Evolutionary conservation across 2,797 vertebrate genomes (phyloP), one percentile per base, ranked within the genome.

Genomic region (Cyclopterus lumpus): DNA sequence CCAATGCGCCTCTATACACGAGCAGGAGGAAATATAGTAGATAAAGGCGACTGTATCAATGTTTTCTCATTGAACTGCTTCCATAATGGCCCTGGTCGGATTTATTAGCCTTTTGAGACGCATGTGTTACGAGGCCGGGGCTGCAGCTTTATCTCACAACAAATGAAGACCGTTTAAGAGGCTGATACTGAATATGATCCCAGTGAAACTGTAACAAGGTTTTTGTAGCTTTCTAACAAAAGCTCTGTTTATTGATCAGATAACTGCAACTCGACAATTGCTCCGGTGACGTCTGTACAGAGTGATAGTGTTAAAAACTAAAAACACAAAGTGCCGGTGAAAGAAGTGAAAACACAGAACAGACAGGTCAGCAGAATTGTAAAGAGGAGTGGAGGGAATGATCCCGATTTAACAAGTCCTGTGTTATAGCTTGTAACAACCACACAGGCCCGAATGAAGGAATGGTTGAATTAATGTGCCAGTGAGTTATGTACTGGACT

Each of bases 121-220:
- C 70, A 62, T 28, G 36, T 9, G 20, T n/a, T 40, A 32, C 22
- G 26, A 65, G 70, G 58, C 46, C 8, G 12, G 15, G 73, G 48
- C 62, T 65, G 59, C 51, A 64, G 60, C 15, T 64, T 77, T 51
- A 73, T 74, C 53, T 75, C 54, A 3, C 53, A 26, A n/a, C 48
- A 49, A 20, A 71, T 58, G 70, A 63, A 80, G 68, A 81, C 32
- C 57, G 60, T 30, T 61, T 57, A 61, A 77, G 42, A 61, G 70
- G n/a, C 66, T 24, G 44, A 75, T 64, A 14, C 36, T 63, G 54
- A 79, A 75, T 62, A 20, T 54, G 36, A 32, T 34, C 69, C 68
- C 48, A 36, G 26, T 10, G 1, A 51, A 22, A 48, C 54, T 7
- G 14, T 10, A 22, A 71, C 12, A 26, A 26, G 16, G 68, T 40